These are phyloP conservation scores for Scytalopus superciliaris DNA, from an alignment of 2,113 vertebrate genomes.

Conservation along the genomic window DNA sequence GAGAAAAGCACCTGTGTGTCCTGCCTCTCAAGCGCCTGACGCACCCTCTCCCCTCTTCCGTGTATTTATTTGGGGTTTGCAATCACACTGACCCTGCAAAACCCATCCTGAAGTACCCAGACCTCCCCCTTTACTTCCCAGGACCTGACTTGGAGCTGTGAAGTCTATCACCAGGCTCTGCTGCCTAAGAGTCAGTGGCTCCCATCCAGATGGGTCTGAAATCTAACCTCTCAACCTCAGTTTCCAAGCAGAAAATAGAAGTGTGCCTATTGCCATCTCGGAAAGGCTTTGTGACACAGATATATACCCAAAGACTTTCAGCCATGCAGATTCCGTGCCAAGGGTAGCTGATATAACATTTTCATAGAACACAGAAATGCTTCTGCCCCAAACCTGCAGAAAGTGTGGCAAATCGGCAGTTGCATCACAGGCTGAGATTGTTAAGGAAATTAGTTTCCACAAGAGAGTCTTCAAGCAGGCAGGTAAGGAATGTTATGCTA, in stretches of 20 bases:
- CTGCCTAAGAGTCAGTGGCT: neutral
- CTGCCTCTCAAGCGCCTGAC: neutral
- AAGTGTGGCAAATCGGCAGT: neutral
- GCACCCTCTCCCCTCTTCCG: neutral
- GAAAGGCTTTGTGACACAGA: neutral
- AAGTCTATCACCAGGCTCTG: accelerated
- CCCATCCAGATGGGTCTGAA: neutral
- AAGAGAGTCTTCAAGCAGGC: neutral
- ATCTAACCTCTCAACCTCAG: neutral
- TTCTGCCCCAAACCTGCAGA: neutral
- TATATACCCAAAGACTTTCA: neutral
- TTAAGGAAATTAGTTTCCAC: neutral
- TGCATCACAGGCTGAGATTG: neutral
- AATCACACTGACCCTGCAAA: neutral
- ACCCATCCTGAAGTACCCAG: neutral
- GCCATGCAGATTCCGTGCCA: neutral
- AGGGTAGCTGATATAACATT: neutral
- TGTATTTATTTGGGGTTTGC: neutral
- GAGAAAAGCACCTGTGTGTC: constrained; percentile 57
- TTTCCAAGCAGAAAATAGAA: neutral
- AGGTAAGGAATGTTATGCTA: neutral
- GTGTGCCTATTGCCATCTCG: neutral
- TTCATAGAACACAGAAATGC: neutral
- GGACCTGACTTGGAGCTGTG: neutral
- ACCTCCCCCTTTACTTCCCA: neutral